These are phyloP conservation scores for Torymus auratus DNA, from an alignment of 2,888 invertebrate species.

Conservation along the genomic window DNA sequence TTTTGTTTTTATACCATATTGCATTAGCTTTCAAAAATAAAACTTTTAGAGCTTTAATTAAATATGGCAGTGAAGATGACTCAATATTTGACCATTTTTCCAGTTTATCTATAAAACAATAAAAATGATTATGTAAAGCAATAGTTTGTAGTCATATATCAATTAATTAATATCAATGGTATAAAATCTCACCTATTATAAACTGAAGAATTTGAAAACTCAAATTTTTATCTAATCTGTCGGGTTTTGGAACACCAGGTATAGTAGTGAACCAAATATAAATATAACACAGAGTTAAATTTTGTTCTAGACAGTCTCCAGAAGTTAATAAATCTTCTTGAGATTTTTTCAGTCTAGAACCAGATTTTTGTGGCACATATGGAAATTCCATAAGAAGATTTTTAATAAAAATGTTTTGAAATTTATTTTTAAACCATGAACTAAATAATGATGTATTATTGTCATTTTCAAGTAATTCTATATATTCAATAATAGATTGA, in stretches of 20 bases:
- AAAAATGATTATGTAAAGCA: background rate
- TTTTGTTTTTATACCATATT: conserved; percentile 67
- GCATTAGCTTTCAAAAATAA: conserved; percentile 69
- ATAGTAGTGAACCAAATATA: conserved; percentile 75
- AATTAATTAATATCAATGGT: conserved; percentile 31
- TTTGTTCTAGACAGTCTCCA: conserved; percentile 78
- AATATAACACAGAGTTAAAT: conserved; percentile 78
- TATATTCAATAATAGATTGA: conserved; percentile 79
- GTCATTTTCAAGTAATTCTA: conserved; percentile 68
- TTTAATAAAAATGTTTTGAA: conserved; percentile 78
- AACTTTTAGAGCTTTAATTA: conserved; percentile 66
- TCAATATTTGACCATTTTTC: conserved; percentile 65
- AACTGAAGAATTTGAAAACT: conserved; percentile 76
- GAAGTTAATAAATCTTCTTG: conserved; percentile 73
- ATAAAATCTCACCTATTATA: conserved; percentile 76
- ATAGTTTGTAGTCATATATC: background rate
- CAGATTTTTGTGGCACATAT: conserved; percentile 70
- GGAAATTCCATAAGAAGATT: conserved; percentile 81
- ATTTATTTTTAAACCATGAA: conserved; percentile 79
- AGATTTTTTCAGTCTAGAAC: conserved; percentile 61
- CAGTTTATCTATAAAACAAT: conserved; percentile 64
- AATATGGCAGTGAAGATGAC: conserved; percentile 60
- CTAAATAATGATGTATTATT: conserved; percentile 63
- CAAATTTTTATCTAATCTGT: conserved; percentile 73
- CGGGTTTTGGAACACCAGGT: conserved; percentile 78